A percentile compares a stretch with the other conserved stretches of the same genome.
These are phyloP conservation scores for Antrozous pallidus DNA, from an alignment of 2,797 vertebrate genomes.

Conservation along the genomic window DNA sequence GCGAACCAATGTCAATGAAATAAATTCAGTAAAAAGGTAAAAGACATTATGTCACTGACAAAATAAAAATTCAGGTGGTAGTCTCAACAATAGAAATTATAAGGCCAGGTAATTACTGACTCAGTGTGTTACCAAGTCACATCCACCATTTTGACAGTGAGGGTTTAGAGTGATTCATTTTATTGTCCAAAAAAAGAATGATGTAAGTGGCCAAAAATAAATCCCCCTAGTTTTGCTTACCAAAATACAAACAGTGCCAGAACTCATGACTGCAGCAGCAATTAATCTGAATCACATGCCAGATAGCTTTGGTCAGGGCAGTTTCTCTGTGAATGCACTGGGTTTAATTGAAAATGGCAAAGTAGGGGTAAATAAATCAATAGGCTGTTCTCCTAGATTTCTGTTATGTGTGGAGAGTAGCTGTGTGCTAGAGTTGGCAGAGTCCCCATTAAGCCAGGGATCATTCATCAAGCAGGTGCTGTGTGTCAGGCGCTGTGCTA, in stretches of 20 bases:
- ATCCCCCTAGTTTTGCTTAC: slow-evolving; percentile 47
- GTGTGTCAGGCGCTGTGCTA: not conserved
- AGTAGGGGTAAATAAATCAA: slow-evolving; percentile 23
- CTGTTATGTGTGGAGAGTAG: not conserved
- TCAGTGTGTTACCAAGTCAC: slow-evolving; percentile 29
- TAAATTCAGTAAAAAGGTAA: not conserved
- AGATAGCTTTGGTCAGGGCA: not conserved
- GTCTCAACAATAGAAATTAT: slow-evolving; percentile 6
- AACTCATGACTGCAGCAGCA: not conserved
- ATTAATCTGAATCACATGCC: slow-evolving; percentile 42
- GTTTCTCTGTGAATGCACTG: not conserved
- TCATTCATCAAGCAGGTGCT: not conserved
- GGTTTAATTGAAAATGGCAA: slow-evolving; percentile 56
- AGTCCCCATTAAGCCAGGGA: not conserved
- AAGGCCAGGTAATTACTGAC: slow-evolving; percentile 32
- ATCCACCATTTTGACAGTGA: slow-evolving; percentile 28
- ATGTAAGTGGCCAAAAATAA: slow-evolving; percentile 38
- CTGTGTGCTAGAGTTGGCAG: not conserved
- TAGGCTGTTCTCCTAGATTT: not conserved
- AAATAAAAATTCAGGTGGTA: slow-evolving; percentile 33
- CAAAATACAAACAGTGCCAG: slow-evolving; percentile 46
- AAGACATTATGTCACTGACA: not conserved
- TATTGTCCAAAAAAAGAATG: slow-evolving; percentile 50
- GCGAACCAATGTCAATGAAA: not conserved
- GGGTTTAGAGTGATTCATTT: slow-evolving; percentile 49